phyloP scores from a whole-genome alignment of 2,113 vertebrate genomes.

The Candoia aspera region DNA sequence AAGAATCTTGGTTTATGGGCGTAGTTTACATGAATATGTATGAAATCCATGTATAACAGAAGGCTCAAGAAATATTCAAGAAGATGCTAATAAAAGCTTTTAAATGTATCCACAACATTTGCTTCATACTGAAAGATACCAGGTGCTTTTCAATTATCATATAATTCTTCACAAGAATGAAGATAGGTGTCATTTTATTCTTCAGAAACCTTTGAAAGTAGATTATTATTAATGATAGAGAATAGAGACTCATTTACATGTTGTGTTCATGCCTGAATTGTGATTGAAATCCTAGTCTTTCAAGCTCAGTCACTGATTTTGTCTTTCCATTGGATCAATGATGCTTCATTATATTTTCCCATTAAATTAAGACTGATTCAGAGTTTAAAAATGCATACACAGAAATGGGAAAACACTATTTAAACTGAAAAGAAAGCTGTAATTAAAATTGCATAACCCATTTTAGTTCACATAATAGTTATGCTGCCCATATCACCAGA shows the following conservation, averaged over 20 bases:
- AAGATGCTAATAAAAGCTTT: background rate
- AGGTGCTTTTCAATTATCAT: background rate
- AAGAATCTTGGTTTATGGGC: too few relatives aligned
- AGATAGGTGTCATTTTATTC: too few relatives aligned
- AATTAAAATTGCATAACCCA: conserved; percentile 24
- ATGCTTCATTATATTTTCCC: background rate
- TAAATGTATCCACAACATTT: background rate
- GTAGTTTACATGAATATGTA: background rate
- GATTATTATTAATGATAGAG: background rate
- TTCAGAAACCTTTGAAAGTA: background rate
- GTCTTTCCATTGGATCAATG: background rate
- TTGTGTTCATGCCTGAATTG: too few relatives aligned
- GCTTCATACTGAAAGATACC: background rate
- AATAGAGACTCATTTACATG: too few relatives aligned
- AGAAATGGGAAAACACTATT: background rate
- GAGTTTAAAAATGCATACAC: background rate
- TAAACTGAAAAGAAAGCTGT: background rate
- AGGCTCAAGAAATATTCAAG: background rate
- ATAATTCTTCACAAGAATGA: background rate
- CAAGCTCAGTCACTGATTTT: background rate
- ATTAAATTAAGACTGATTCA: background rate
- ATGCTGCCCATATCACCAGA: too few relatives aligned
- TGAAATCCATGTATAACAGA: background rate
- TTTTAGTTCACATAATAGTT: background rate
- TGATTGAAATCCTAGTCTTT: too few relatives aligned